Evolutionary conservation across 1,140 invertebrate genomes (phyloP).

Genomic region (Theocolax elegans): DNA sequence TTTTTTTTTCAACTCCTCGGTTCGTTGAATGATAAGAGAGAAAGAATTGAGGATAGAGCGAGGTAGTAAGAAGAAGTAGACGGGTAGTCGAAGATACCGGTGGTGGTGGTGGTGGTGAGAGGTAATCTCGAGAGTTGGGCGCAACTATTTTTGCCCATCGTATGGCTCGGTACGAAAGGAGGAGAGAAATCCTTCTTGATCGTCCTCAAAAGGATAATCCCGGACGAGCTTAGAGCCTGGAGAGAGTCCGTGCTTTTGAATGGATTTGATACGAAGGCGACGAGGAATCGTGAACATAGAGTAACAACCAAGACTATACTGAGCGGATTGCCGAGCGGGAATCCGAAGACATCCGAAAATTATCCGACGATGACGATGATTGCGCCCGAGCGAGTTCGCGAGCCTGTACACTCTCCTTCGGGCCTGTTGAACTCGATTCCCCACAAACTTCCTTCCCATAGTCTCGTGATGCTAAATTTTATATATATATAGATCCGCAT

Average conservation of each 20-base stretch:
- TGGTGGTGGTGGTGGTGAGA: too few species aligned
- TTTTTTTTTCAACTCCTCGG: not conserved
- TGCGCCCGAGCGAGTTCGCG: not conserved
- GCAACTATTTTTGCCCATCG: not conserved
- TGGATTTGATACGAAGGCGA: not conserved
- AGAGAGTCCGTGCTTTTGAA: not conserved
- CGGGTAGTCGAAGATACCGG: too few species aligned
- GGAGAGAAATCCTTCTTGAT: constrained; percentile 19
- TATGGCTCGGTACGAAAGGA: not conserved
- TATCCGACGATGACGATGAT: not conserved
- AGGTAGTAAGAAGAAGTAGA: not conserved
- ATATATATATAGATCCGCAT: too few species aligned
- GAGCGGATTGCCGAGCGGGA: not conserved
- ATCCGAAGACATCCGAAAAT: not conserved
- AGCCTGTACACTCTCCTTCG: not conserved
- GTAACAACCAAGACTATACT: not conserved
- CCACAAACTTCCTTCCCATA: too few species aligned
- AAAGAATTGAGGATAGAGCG: not conserved
- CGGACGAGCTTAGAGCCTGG: not conserved
- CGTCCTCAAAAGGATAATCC: constrained; percentile 12
- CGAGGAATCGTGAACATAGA: not conserved
- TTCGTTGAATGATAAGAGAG: not conserved
- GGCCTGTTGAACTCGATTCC: too few species aligned
- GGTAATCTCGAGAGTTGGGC: constrained; percentile 1
- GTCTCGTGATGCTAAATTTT: too few species aligned